phyloP scores from a whole-genome alignment of 2,113 vertebrate genomes.

The Syrmaticus mikado region DNA sequence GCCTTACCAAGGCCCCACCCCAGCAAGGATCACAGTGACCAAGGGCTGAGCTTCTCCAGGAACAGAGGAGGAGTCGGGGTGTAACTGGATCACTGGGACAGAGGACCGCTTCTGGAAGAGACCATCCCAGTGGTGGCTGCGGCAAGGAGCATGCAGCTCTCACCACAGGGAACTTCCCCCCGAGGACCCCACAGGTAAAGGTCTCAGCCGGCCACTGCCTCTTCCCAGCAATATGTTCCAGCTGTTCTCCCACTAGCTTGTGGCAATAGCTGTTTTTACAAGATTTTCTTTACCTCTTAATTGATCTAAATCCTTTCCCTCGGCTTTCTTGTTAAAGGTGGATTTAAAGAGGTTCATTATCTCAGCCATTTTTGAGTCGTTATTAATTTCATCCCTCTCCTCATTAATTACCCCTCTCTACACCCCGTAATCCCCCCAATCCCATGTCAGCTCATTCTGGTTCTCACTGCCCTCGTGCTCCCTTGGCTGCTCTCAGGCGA shows the following conservation, averaged over 20 bases:
- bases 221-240: neutral
- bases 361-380: constrained; percentile 53
- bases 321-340: constrained; percentile 75
- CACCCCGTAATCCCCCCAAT: constrained; percentile 61
- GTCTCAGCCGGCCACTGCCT: neutral
- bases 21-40: neutral
- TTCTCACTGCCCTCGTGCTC: constrained; percentile 41
- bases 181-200: neutral
- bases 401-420: constrained; percentile 63
- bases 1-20: neutral
- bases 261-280: constrained; percentile 63
- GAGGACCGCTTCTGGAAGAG: no score
- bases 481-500: neutral
- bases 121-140: neutral
- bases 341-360: constrained; percentile 77
- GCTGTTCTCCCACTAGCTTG: constrained; percentile 6
- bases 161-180: neutral
- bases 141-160: neutral
- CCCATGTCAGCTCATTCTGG: constrained; percentile 52
- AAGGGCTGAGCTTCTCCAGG: neutral
- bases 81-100: neutral
- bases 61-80: neutral
- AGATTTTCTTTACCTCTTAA: constrained; percentile 66
- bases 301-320: constrained; percentile 76
- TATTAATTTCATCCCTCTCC: constrained; percentile 67